A percentile compares a stretch with the other conserved stretches of the same genome.
phyloP scores from a whole-genome alignment of 2,113 vertebrate genomes.

The Semnopithecus entellus region DNA sequence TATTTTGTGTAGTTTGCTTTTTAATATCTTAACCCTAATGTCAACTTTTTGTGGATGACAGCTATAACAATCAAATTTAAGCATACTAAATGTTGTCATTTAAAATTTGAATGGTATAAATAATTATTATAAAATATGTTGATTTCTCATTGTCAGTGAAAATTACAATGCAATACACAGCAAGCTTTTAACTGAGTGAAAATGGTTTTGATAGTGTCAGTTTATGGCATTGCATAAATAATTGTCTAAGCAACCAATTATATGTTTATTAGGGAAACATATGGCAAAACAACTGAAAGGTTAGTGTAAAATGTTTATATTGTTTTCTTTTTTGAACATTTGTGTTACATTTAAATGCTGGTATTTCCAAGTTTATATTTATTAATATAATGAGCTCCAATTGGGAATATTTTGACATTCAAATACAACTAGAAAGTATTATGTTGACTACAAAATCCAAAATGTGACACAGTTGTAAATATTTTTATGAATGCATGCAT shows the following conservation, averaged over 20 bases:
- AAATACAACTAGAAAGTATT: not conserved
- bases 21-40: not conserved
- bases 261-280: constrained; percentile 49
- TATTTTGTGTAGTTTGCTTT: not conserved
- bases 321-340: not conserved
- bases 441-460: not conserved
- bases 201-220: constrained; percentile 55
- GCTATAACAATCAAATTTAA: not conserved
- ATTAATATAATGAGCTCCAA: not conserved
- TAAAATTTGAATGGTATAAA: constrained; percentile 56
- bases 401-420: constrained; percentile 31
- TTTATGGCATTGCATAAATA: constrained; percentile 10
- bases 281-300: constrained; percentile 32
- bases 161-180: constrained; percentile 47
- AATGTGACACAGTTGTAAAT: not conserved
- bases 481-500: not conserved
- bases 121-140: constrained; percentile 69
- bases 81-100: constrained; percentile 21
- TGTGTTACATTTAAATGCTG: constrained; percentile 44
- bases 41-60: not conserved
- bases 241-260: constrained; percentile 28
- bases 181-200: constrained; percentile 47
- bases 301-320: not conserved
- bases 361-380: not conserved
- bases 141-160: constrained; percentile 56